Evolutionary conservation across 1,140 invertebrate species (phyloP).

Genomic region (Gonatopus flavifemur): DNA sequence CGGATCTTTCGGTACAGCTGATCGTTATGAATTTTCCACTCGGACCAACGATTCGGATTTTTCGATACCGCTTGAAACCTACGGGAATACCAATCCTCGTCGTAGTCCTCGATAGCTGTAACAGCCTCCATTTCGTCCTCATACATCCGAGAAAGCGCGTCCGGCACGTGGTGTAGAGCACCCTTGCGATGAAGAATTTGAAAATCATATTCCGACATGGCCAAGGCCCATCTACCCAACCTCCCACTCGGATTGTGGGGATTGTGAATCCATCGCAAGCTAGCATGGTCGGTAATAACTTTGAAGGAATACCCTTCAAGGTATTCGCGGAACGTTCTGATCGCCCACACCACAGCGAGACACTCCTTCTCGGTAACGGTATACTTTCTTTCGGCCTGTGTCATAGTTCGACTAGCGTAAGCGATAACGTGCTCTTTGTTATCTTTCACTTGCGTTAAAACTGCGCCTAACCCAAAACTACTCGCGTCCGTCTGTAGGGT

Average conservation of each 20-base stretch:
- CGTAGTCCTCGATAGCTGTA: not conserved
- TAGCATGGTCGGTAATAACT: no score
- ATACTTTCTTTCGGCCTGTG: conserved; percentile 6
- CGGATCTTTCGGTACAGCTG: conserved; percentile 1
- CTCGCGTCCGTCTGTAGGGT: conserved; percentile 3
- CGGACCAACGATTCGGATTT: no score
- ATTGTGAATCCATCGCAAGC: no score
- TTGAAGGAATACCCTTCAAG: no score
- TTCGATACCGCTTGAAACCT: not conserved
- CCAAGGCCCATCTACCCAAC: conserved; percentile 32
- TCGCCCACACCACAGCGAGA: no score
- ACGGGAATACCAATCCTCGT: conserved; percentile 1
- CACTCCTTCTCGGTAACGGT: no score
- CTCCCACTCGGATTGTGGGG: no score
- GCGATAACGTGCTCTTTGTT: not conserved
- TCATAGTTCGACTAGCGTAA: conserved; percentile 4
- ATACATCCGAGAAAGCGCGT: conserved; percentile 14
- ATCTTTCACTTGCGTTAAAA: not conserved
- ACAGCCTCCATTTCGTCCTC: not conserved
- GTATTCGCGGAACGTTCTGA: conserved; percentile 39
- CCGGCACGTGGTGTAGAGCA: no score
- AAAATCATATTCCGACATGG: not conserved
- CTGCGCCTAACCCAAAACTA: no score
- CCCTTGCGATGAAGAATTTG: conserved; percentile 11
- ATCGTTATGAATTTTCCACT: not conserved